Percentiles rank a stretch among this genome's conserved stretches.
Evolutionary conservation across 2,888 invertebrate species (phyloP).

Genomic region (Iselma pallidipennis): DNA sequence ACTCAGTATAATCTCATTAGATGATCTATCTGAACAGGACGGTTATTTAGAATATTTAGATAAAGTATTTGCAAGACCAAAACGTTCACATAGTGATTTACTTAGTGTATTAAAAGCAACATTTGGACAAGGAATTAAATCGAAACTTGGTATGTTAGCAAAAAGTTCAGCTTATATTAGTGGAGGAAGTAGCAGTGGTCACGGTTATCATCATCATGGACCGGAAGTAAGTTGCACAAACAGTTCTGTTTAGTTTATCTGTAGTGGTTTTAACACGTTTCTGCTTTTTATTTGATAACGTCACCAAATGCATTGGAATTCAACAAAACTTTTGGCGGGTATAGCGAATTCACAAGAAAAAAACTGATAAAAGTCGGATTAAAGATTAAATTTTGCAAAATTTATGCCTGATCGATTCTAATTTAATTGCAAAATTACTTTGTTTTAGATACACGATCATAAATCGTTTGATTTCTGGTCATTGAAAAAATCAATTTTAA

Average conservation of each 20-base stretch:
- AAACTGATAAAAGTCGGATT: no score
- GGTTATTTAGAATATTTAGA: conserved; percentile 40
- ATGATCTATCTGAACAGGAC: conserved; percentile 42
- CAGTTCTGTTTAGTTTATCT: no score
- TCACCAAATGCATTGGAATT: no score
- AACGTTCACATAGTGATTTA: conserved; percentile 48
- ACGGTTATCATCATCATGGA: conserved; percentile 30
- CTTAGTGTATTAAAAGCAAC: conserved; percentile 35
- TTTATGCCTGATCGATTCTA: background rate
- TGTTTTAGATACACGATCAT: conserved; percentile 42
- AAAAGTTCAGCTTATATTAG: conserved; percentile 61
- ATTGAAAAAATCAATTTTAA: conserved; percentile 79
- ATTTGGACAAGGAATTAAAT: conserved; percentile 56
- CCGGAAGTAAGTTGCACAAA: conserved; percentile 29
- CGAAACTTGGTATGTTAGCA: conserved; percentile 61
- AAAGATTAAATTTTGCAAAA: no score
- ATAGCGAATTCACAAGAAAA: no score
- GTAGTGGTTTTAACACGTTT: no score
- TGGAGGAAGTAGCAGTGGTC: conserved; percentile 57
- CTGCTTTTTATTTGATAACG: no score
- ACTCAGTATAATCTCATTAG: conserved; percentile 38
- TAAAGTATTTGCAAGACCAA: conserved; percentile 41
- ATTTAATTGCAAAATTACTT: background rate
- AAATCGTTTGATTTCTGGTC: conserved; percentile 61
- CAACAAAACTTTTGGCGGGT: no score